phyloP scores from a whole-genome alignment of 2,888 invertebrate species.

The Agrotis clavis region DNA sequence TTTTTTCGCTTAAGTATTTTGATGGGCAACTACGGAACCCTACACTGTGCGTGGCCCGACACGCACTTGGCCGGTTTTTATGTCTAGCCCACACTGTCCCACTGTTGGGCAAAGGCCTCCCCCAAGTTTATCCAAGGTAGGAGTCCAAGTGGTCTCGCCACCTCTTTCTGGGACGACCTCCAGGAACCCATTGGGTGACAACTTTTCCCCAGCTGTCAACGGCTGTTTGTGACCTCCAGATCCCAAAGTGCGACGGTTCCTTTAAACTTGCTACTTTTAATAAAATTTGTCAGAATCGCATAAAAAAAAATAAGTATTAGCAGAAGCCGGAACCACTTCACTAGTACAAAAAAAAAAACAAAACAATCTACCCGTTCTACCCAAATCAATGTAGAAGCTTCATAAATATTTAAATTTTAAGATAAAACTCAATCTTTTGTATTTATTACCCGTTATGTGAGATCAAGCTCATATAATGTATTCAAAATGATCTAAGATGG shows the following conservation, averaged over 20 bases:
- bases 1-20: too few relatives aligned
- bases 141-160: too few relatives aligned
- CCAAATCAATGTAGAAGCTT: not conserved
- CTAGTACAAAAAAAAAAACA: not conserved
- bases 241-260: too few relatives aligned
- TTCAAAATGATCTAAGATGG: conserved; percentile 27
- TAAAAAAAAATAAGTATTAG: too few relatives aligned
- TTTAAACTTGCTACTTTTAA: too few relatives aligned
- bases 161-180: not conserved
- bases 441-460: conserved; percentile 26
- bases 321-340: not conserved
- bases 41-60: too few relatives aligned
- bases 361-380: not conserved
- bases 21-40: too few relatives aligned
- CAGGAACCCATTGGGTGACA: not conserved
- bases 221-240: too few relatives aligned
- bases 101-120: not conserved
- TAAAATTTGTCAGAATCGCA: too few relatives aligned
- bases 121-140: not conserved
- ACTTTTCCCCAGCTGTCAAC: not conserved
- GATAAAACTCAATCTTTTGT: conserved; percentile 16
- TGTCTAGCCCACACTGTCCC: too few relatives aligned
- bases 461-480: conserved; percentile 17
- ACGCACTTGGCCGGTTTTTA: too few relatives aligned
- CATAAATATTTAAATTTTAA: conserved; percentile 32